These are phyloP conservation scores for Andrena minutula DNA, from an alignment of 2,888 invertebrate genomes.

Conservation along the genomic window DNA sequence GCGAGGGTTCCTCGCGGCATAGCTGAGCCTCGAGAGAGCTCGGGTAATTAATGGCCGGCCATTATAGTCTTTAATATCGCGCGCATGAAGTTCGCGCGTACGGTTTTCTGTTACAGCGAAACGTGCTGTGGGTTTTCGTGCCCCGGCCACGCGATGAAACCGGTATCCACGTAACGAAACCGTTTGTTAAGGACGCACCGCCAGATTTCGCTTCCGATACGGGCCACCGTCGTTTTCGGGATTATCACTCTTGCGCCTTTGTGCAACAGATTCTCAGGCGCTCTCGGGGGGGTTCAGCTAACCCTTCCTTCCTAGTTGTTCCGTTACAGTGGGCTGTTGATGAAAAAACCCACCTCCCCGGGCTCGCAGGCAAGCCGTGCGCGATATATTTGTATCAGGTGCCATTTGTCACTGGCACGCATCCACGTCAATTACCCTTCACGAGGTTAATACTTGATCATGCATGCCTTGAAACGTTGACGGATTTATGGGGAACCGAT, in stretches of 20 bases:
- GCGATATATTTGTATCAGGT: neutral
- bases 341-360: too few relatives aligned
- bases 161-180: constrained; percentile 43
- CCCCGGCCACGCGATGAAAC: constrained; percentile 40
- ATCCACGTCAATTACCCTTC: constrained; percentile 2
- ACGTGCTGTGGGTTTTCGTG: constrained; percentile 60
- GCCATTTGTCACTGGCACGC: constrained; percentile 10
- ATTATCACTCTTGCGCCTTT: constrained; percentile 17
- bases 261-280: neutral
- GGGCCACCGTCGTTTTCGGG: constrained; percentile 9
- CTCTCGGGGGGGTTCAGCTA: too few relatives aligned
- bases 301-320: too few relatives aligned
- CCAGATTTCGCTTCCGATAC: constrained; percentile 28
- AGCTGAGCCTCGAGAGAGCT: constrained; percentile 50
- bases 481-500: constrained; percentile 30
- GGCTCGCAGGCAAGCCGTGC: neutral
- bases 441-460: constrained; percentile 17
- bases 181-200: constrained; percentile 29
- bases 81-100: constrained; percentile 76
- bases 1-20: constrained; percentile 59
- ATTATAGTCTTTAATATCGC: constrained; percentile 80
- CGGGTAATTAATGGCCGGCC: constrained; percentile 78
- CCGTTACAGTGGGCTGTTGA: too few relatives aligned
- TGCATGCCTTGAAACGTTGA: constrained; percentile 20
- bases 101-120: constrained; percentile 68